Evolutionary conservation across 92 coral and sea anemone species (phyloP).

Genomic region (Diadumene lineata): DNA sequence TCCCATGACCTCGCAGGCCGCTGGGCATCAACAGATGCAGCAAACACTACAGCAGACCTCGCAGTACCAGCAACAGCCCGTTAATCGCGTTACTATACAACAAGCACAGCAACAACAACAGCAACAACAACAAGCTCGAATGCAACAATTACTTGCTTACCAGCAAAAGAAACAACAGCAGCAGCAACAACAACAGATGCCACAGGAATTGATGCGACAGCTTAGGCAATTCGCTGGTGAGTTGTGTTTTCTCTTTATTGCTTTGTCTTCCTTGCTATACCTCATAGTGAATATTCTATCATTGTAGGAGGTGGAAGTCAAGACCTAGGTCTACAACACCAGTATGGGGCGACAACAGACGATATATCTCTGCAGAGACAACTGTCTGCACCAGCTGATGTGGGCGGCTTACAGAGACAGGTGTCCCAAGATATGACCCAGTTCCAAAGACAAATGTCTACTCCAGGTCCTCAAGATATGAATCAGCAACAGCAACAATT

Average conservation of each 20-base stretch:
- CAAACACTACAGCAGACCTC: constrained; percentile 47
- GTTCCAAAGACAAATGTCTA: constrained; percentile 80
- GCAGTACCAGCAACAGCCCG: constrained; percentile 43
- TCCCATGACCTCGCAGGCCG: not conserved
- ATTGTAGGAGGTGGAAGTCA: constrained; percentile 15
- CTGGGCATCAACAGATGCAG: constrained; percentile 27
- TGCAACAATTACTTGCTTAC: constrained; percentile 26
- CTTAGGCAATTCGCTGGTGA: constrained; percentile 75
- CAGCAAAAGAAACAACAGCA: constrained; percentile 61
- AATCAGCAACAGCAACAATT: constrained; percentile 69
- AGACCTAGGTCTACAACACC: constrained; percentile 38
- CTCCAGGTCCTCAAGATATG: constrained; percentile 77
- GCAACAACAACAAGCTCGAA: constrained; percentile 49
- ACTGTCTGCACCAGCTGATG: constrained; percentile 59
- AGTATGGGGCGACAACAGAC: constrained; percentile 26
- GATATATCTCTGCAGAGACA: constrained; percentile 56
- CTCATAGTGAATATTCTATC: no score
- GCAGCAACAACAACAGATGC: constrained; percentile 56
- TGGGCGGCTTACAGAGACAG: constrained; percentile 75
- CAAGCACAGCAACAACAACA: constrained; percentile 37
- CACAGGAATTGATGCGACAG: constrained; percentile 54
- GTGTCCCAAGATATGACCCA: constrained; percentile 69
- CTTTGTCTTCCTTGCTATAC: no score
- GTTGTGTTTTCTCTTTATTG: not conserved
- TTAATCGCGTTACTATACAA: constrained; percentile 23